Conservation (phyloP, 2,888 invertebrate species). For the Neelides folsomi region DNA sequence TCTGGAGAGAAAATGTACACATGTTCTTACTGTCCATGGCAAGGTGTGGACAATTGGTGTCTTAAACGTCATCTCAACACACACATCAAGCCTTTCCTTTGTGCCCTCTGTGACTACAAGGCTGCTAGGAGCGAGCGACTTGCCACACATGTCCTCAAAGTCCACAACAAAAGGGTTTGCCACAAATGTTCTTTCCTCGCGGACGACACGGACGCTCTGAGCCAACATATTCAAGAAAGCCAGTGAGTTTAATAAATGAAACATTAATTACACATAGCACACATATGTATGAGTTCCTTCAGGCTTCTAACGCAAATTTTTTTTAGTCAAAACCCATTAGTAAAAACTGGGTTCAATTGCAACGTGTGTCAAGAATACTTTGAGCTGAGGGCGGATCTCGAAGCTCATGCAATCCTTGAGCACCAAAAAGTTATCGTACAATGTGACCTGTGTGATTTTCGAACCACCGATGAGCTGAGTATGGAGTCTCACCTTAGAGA, state of each 20-base stretch:
- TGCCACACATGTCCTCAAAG: conserved; percentile 78
- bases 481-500: conserved; percentile 35
- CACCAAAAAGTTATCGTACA: conserved; percentile 35
- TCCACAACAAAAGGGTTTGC: conserved; percentile 81
- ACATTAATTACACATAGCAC: not conserved
- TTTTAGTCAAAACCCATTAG: conserved; percentile 31
- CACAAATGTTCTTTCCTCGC: conserved; percentile 76
- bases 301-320: not conserved
- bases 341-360: conserved; percentile 34
- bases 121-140: conserved; percentile 80
- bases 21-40: conserved; percentile 70
- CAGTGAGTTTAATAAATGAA: conserved; percentile 37
- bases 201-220: conserved; percentile 66
- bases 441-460: conserved; percentile 35
- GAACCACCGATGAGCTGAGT: conserved; percentile 34
- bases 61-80: conserved; percentile 82
- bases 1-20: conserved; percentile 57
- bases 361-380: conserved; percentile 35
- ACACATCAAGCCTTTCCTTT: conserved; percentile 80
- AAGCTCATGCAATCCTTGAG: conserved; percentile 34
- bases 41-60: conserved; percentile 87
- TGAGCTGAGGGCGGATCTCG: conserved; percentile 33
- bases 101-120: conserved; percentile 82
- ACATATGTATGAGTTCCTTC: not conserved
- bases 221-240: conserved; percentile 50